Base-by-base conservation (phyloP, 2,888 invertebrate genomes). In the Neuroscelio doddi region DNA sequence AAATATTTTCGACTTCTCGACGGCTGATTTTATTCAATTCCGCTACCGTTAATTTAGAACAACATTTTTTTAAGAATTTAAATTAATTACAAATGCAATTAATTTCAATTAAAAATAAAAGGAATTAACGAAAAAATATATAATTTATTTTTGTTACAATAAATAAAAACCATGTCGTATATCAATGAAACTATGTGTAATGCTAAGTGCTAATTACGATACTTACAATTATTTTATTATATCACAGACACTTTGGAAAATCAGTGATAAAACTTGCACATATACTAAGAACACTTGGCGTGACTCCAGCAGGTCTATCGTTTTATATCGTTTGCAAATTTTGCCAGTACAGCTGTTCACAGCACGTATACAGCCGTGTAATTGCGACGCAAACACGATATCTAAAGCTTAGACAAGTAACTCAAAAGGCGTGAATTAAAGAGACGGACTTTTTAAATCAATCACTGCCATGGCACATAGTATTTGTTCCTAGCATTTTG, bases 301-400 rank as follows among this genome's bases (percentile, higher is more conserved):
- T 42, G 36, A 27, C 36, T 63, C 68, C 68, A 68, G 50, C 52
- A 32, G 51, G 36, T 55, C 57, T 36, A 58, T 68, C 68, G 69
- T 75, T 76, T 71, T 66, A 71, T 70, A 73, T 72, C 74, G 73
- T 69, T 69, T 64, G 73, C 73, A 66, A 71, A 69, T 57, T 67
- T 62, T 59, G 57, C 51, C 38, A 44, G 64, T 68, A 64, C 73
- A 69, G 70, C 71, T 72, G 73, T 68, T 72, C 59, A 30, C 46
- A 57, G 44, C 56, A 53, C 58, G 61, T 64, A 63, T 64, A 66
- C 62, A 61, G 65, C 56, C 57, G 57, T 65, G 65, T 65, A 65
- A 65, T 65, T 65, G 52, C 65, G 44, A 61, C 52, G 65, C 61
- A 56, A 65, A 65, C 65, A 65, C 61, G 61, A 44, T 61, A 62